phyloP scores from a whole-genome alignment of 2,797 vertebrate genomes.

The Pipistrellus pygmaeus region DNA sequence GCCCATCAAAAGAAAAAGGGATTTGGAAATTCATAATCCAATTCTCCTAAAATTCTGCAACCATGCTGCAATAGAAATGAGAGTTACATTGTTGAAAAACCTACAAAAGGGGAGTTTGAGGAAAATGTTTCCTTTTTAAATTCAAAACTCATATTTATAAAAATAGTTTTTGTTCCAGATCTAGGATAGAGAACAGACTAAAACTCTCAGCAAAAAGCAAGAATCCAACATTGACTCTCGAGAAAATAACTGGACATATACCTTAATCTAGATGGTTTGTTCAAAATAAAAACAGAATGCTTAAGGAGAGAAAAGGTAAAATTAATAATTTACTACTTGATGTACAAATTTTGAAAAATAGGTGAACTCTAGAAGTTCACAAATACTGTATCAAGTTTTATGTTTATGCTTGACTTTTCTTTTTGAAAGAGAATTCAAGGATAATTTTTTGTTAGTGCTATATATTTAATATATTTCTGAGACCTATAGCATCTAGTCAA shows the following conservation, averaged over 20 bases:
- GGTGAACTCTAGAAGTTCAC: not conserved
- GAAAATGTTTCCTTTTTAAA: conserved; percentile 57
- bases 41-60: not conserved
- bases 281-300: conserved; percentile 58
- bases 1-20: not conserved
- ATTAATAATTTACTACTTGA: conserved; percentile 29
- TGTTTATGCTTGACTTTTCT: not conserved
- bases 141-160: conserved; percentile 56
- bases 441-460: not conserved
- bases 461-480: not conserved
- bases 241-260: not conserved
- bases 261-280: conserved; percentile 12
- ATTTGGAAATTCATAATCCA: not conserved
- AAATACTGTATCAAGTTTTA: conserved; percentile 28
- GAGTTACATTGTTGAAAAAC: not conserved
- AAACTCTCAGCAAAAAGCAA: not conserved
- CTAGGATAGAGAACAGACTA: not conserved
- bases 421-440: conserved; percentile 25
- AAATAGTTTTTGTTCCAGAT: conserved; percentile 8
- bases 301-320: not conserved
- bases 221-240: not conserved
- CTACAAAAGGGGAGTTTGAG: not conserved
- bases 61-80: not conserved
- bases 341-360: conserved; percentile 18
- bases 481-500: not conserved